Evolutionary conservation across 1,140 invertebrate species (phyloP), one percentile per base, ranked within the genome.

Genomic region (Trichomalopsis sarcophagae): DNA sequence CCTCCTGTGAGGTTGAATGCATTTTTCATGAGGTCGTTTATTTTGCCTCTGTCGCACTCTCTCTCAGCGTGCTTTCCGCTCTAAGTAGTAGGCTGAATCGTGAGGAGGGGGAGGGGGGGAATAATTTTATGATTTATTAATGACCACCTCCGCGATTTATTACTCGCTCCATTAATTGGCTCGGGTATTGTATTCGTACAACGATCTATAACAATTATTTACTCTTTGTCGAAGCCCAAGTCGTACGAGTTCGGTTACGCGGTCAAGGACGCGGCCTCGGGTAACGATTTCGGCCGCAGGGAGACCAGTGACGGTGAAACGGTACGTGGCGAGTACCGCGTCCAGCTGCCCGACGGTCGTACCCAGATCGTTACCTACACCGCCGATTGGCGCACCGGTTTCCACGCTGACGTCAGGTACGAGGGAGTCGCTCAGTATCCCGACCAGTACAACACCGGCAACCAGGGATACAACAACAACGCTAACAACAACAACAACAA

Each of bases 171-270:
- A 50, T 50, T 50, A 50, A 50, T 50, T 50, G 47, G 0, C 47
- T 50, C 13, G 47, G 13, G 47, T 17, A 50, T 62, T 17, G 4
- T 62, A 62, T 62, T 62, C 0, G 17, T 9, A 62, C 55, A 62
- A 27, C 47, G 13, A 44, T 50, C 2, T 17, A 50, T 50, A 50
- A 50, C 47, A 10, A 62, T 55, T 5, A 17, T 5, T 3, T 55
- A 62, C 55, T 62, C 6, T 62, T 62, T n/a, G 17, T 62, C n/a
- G 17, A 91, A 96, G 96, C 95, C 96, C 21, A 96, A 96, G 90
- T 95, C 96, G 0, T 97, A 97, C 91, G 95, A 96, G 89, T 97
- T 97, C 88, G 96, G 96, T 2, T 97, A 97, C 90, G 95, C 95
- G 30, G 96, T 97, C 62, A 96, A 96, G 89, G 96, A 97, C 87